Conservation (phyloP, 2,113 vertebrate genomes). For the Bubo bubo region DNA sequence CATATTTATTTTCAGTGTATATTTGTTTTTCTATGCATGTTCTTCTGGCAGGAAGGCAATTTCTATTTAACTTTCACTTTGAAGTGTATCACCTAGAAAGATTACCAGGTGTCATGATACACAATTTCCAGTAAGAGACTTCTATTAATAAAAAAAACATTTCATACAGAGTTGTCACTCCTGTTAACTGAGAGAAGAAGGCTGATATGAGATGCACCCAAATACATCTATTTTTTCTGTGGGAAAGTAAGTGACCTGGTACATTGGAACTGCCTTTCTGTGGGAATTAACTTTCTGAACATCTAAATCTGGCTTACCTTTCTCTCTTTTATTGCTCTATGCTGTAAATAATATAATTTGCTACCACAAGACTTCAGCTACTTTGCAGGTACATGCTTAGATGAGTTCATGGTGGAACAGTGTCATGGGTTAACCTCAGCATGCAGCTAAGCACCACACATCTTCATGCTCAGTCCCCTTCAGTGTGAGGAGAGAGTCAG, state of each 20-base stretch:
- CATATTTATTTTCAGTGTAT: background rate
- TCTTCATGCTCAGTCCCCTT: background rate
- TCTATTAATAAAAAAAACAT: background rate
- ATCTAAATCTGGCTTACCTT: background rate
- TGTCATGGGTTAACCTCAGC: background rate
- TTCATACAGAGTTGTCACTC: background rate
- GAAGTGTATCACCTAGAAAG: background rate
- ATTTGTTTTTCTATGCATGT: background rate
- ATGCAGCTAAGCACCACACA: background rate
- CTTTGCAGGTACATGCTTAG: background rate
- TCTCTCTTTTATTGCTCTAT: background rate
- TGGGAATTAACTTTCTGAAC: background rate
- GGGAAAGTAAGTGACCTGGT: background rate
- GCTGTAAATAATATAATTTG: background rate
- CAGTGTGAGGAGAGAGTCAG: background rate
- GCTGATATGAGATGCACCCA: background rate
- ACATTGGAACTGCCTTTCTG: background rate
- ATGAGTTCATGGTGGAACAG: background rate
- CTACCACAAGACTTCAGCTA: background rate
- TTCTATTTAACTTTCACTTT: background rate
- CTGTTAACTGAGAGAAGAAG: background rate
- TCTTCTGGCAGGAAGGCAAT: background rate
- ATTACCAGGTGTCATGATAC: background rate
- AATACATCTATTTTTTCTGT: background rate
- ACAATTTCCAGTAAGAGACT: background rate